phyloP scores from a whole-genome alignment of 1,140 invertebrate species.

The Andrena cerasifolii region DNA sequence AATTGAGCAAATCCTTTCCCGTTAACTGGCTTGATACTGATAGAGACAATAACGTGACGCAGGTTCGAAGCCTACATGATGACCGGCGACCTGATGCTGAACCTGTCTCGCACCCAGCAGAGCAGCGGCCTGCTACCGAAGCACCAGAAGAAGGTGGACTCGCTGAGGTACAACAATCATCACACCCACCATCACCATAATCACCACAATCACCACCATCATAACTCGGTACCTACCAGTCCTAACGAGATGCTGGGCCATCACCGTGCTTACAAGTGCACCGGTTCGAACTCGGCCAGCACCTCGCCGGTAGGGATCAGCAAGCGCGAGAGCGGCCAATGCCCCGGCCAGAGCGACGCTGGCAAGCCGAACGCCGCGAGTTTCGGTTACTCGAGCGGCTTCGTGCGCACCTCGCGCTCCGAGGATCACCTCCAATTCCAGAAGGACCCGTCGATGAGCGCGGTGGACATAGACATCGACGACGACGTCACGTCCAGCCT shows the following conservation, averaged over 20 bases:
- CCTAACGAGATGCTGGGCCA: slow-evolving; percentile 86
- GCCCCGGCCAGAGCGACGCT: slow-evolving; percentile 46
- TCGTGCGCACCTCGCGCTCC: slow-evolving; percentile 90
- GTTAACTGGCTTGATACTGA: neutral
- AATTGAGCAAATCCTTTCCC: too few species aligned
- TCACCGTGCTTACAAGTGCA: slow-evolving; percentile 77
- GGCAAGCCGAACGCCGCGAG: slow-evolving; percentile 60
- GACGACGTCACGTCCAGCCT: slow-evolving; percentile 96
- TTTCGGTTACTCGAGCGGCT: slow-evolving; percentile 79
- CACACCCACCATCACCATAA: slow-evolving; percentile 80
- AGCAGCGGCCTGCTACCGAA: slow-evolving; percentile 84
- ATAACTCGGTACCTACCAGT: slow-evolving; percentile 92
- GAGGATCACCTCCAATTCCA: slow-evolving; percentile 93
- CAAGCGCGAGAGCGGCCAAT: slow-evolving; percentile 79
- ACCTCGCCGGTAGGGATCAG: slow-evolving; percentile 82
- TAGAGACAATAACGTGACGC: neutral
- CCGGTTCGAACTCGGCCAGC: slow-evolving; percentile 83
- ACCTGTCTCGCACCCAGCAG: slow-evolving; percentile 91
- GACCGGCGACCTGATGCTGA: slow-evolving; percentile 97
- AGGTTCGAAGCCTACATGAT: slow-evolving; percentile 97
- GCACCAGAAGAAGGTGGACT: slow-evolving; percentile 86
- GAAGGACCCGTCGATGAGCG: slow-evolving; percentile 89
- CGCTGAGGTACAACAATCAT: slow-evolving; percentile 82
- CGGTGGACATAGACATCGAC: slow-evolving; percentile 94
- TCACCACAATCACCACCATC: slow-evolving; percentile 81